Evolutionary conservation across 2,113 vertebrate genomes (phyloP), one percentile per base, ranked within the genome.

Genomic region (Megatriorchis doriae): DNA sequence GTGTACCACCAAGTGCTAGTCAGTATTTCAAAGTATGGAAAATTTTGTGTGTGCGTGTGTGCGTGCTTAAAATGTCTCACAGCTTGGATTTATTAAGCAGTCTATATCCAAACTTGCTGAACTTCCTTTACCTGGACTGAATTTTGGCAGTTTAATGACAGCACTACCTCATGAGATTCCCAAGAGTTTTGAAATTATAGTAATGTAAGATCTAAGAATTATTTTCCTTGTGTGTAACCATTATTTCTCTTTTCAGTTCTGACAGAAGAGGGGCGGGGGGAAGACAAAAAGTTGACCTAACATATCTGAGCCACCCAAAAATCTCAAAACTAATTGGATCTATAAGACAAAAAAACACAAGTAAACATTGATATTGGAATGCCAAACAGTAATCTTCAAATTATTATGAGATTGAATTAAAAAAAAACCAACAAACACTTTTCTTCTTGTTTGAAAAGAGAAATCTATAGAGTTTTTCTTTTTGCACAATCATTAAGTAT

Each of bases 281-380:
- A 38, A 14, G 3, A 31, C 1, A 3, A 73, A 85, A 81, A 22
- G 7, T 55, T 90, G 16, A 17, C 23, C 9, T 58, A 68, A 55
- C 0, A 1, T 48, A 31, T 47, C 70, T 66, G 47, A 73, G 71
- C 2, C 1, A 48, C 4, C 4, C 4, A 16, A 75, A 94, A 40
- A 32, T 65, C 16, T 32, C 25, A 8, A 38, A 77, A 26, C 0
- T 47, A 21, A 9, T 12, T 62, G 7, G 1, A 68, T 38, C 19
- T 3, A 4, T n/a, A 52, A 31, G 10, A 47, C 7, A 43, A 40
- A 45, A 13, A 8, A 2, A 1, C 6, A 38, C 7, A 77, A 16
- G 4, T 26, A 74, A 86, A 58, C 1, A 34, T 3, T 59, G 6
- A 45, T 62, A n/a, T 23, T 73, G 25, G 61, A 91, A 67, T 56